Evolutionary conservation across 2,888 invertebrate species (phyloP), one percentile per base, ranked within the genome.

Genomic region (Timema podura): DNA sequence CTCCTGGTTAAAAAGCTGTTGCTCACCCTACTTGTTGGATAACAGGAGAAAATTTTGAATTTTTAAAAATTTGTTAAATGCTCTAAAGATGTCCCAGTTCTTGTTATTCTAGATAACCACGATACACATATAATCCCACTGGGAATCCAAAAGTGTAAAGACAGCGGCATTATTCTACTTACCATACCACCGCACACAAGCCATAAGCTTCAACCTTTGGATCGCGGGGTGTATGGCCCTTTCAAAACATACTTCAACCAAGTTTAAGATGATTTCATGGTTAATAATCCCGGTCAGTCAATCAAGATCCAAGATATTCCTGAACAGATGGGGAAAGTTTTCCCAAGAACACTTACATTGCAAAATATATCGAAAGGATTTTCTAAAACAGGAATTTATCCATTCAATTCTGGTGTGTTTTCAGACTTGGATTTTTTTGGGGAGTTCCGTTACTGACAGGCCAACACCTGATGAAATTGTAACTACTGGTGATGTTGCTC

Each of bases 131-230:
- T 77, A 46, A 72, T 70, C 54, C 72, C 74, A 68, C 74, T 73
- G 74, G 75, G 71, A 57, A 73, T 74, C 72, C 77, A 76, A 74
- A 74, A 73, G 74, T 78, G 76, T 73, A 79, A 79, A 75, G 76
- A 77, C 49, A 75, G 77, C 74, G 79, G 81, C 11, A 78, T 82
- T 48, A 75, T 78, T 64, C 72, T 81, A 66, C 74, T 82, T 51
- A 79, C 80, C 7, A 76, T 81, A 64, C 80, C 79, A 46, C 81
- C 80, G n/a, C 80, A 82, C 74, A 79, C 79, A 68, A 77, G 79
- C 8, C 80, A 79, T 68, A 80, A 80, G 73, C 68, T 82, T 65
- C 82, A 82, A 76, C 81, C 81, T 11, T 75, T 82, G 13, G 80
- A 82, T 74, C 77, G 79, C 10, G 77, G 78, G 47, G 76, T 81